Evolutionary conservation across 1,140 invertebrate species (phyloP), one percentile per base, ranked within the genome.

Genomic region (Bombus waltoni): DNA sequence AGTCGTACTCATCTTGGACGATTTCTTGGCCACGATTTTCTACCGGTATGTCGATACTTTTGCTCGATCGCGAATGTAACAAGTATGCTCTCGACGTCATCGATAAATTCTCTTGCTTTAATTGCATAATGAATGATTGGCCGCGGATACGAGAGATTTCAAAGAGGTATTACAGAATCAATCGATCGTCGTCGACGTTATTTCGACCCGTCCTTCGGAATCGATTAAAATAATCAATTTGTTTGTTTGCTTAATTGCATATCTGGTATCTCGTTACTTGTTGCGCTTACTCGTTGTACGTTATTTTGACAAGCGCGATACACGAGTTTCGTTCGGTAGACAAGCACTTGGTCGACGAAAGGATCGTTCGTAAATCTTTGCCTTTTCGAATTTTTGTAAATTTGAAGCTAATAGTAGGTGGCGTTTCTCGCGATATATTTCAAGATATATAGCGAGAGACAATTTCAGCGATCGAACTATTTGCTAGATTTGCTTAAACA

Each of bases 101-200:
- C 65, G 40, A 70, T 47, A 80, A 68, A 70, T 80, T 66, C 62
- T 68, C 4, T 35, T 11, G 40, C 62, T 35, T 66, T 44, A 68
- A 68, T 47, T 79, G 32, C 44, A 42, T 65, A 78, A 78, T 78
- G 59, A 78, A 78, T 78, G 59, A 65, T 44, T 25, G n/a, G 40
- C 28, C 59, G 73, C 32, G 2, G 38, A 72, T 59, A 76, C 74
- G 35, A 40, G 25, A 77, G 57, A 62, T 77, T 62, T 65, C 28
- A 40, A 42, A 42, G 28, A 77, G 35, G 10, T 18, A 62, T 59
- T 28, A n/a, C 35, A 28, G 73, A 38, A 75, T 35, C n/a, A 0
- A n/a, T 77, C n/a, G 38, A n/a, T 25, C 53, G 25, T 59, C 18
- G 9, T 85, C 57, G 6, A 15, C 9, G n/a, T 32, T 40, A 44